These are phyloP conservation scores for Embidobia sp. DNA, from an alignment of 2,888 invertebrate species.

Conservation along the genomic window DNA sequence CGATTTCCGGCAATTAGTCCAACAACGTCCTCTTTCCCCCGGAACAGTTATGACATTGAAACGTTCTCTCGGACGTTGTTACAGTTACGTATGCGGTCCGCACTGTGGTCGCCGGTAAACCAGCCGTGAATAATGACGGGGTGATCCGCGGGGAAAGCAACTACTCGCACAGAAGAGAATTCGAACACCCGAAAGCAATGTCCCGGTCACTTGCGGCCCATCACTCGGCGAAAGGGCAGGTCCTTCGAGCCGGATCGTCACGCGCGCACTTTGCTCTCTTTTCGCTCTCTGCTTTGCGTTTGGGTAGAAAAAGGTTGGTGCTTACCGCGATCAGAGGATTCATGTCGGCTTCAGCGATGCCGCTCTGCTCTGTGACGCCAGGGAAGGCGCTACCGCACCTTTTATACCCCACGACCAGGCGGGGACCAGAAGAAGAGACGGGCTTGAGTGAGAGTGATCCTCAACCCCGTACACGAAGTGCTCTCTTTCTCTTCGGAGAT, in stretches of 20 bases:
- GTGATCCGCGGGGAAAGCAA: slow-evolving; percentile 26
- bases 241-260: slow-evolving; percentile 33
- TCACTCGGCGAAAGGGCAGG: too few species aligned
- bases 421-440: slow-evolving; percentile 79
- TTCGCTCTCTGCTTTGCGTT: not conserved
- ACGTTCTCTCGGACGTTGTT: slow-evolving; percentile 10
- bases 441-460: slow-evolving; percentile 80
- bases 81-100: slow-evolving; percentile 23
- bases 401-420: slow-evolving; percentile 78
- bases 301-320: slow-evolving; percentile 64
- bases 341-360: slow-evolving; percentile 81
- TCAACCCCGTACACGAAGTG: slow-evolving; percentile 69
- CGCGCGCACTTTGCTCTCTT: slow-evolving; percentile 44
- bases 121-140: slow-evolving; percentile 42
- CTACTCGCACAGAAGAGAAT: not conserved
- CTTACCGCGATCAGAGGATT: slow-evolving; percentile 82
- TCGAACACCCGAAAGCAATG: slow-evolving; percentile 25
- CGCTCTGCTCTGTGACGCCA: slow-evolving; percentile 81
- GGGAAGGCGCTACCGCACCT: slow-evolving; percentile 78
- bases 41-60: slow-evolving; percentile 24
- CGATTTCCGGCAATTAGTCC: not conserved
- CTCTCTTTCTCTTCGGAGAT: slow-evolving; percentile 68
- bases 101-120: slow-evolving; percentile 32
- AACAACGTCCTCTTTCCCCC: slow-evolving; percentile 1
- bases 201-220: slow-evolving; percentile 27